Evolutionary conservation across 2,888 invertebrate species (phyloP), one percentile per base, ranked within the genome.

Genomic region (Polia nebulosa): DNA sequence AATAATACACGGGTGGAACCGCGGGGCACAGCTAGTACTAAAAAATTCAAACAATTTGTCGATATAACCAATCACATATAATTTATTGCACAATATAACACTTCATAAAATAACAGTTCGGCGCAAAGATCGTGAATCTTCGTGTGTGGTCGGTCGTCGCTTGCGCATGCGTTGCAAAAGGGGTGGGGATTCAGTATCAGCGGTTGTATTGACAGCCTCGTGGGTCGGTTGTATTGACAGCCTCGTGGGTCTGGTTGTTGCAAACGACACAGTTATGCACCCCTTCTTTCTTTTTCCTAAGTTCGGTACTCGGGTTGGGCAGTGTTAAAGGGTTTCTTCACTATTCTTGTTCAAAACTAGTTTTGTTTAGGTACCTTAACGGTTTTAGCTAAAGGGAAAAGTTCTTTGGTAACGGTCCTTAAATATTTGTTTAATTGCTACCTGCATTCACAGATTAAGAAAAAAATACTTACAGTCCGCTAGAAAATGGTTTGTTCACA

Each of bases 61-160:
- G 34, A 34, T 15, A 36, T 39, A n/a, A 29, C n/a, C 22, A 36
- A 55, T 45, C 25, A 41, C 39, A 27, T 32, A 67, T 4, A 60
- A 49, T 36, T 34, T 36, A 45, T 64, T 73, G 41, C 53, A 49
- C 45, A 59, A 29, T 27, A 63, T 47, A 51, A 44, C 36, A 57
- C 56, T 66, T 57, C 47, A 64, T 60, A 64, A 61, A 65, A 60
- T 41, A 47, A 58, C 47, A 27, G 68, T 61, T 69, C 60, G 47
- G 20, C 70, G 58, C 60, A 61, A 36, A 52, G 41, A 65, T 69
- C 83, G 81, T 62, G 74, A 51, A 72, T 74, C 67, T 64, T 67
- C 83, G 68, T 71, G 78, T 65, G 74, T 20, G 78, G 66, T 36
- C 78, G 65, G n/a, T n/a, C n/a, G n/a, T 5, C 59, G 76, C 61